Conservation (phyloP, 1,140 invertebrate genomes). For the Heliconius melpomene region DNA sequence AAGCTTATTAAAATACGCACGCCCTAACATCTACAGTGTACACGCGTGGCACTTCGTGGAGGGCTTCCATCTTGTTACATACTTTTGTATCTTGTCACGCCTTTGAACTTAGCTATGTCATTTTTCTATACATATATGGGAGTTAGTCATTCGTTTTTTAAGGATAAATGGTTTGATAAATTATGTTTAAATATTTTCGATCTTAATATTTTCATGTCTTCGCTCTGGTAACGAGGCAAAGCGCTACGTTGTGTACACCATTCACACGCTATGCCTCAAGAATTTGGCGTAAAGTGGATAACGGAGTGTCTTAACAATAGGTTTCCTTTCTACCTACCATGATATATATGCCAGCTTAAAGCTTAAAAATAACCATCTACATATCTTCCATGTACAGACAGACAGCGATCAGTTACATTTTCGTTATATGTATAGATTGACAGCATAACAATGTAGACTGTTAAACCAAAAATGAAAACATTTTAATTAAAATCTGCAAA, state of each 20-base stretch:
- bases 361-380: too few relatives aligned
- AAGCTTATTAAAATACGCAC: not conserved
- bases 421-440: not conserved
- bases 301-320: too few relatives aligned
- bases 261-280: too few relatives aligned
- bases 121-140: not conserved
- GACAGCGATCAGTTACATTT: not conserved
- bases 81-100: not conserved
- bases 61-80: not conserved
- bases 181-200: too few relatives aligned
- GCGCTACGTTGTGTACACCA: too few relatives aligned
- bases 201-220: not conserved
- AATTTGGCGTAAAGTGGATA: too few relatives aligned
- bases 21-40: not conserved
- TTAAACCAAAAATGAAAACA: not conserved
- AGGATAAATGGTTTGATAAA: not conserved
- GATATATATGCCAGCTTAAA: too few relatives aligned
- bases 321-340: too few relatives aligned
- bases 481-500: slow-evolving; percentile 10
- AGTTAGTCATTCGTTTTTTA: not conserved
- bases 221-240: too few relatives aligned
- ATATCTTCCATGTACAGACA: not conserved
- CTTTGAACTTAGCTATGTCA: not conserved
- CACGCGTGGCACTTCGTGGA: not conserved
- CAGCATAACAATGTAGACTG: not conserved